Evolutionary conservation across 2,888 invertebrate genomes (phyloP), one percentile per base, ranked within the genome.

Genomic region (Zaprionus bogoriensis): DNA sequence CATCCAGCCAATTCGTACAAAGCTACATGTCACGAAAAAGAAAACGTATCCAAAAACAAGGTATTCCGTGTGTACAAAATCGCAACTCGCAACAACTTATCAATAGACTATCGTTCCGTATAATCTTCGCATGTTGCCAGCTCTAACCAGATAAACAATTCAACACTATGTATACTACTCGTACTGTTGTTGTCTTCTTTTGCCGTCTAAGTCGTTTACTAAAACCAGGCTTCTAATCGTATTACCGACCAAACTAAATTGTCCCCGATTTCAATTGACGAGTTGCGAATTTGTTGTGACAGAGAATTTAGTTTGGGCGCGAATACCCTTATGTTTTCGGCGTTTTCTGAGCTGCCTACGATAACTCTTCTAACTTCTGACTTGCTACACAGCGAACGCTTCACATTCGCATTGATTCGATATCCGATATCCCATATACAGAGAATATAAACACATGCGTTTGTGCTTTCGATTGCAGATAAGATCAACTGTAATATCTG

Each of bases 401-500:
- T 61, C 54, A 45, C 32, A 51, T 19, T 36, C 4, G 10, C 5
- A n/a, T 20, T n/a, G 17, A 27, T 0, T 9, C 23, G 3, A 44
- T 4, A 10, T 4, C 28, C 5, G 3, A 2, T n/a, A n/a, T n/a
- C n/a, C n/a, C n/a, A n/a, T n/a, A 25, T 17, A 1, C 3, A 9
- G 4, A 1, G 25, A 12, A 25, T 9, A 27, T 10, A n/a, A n/a
- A 10, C 4, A 22, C 2, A 7, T 10, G 10, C 3, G 28, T n/a
- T 20, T 1, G 9, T n/a, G n/a, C n/a, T 12, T 17, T 20, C 4
- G 20, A 63, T 23, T 6, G 36, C 22, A 96, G 96, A 97, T 91
- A 97, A 98, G 92, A 93, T 95, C 66, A 97, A 96, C 87, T 98
- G 97, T 87, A 95, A 97, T 87, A 97, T 97, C 72, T 98, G 98